Base-by-base conservation (phyloP, 2,797 vertebrate species). In the Etheostoma nigrum region DNA sequence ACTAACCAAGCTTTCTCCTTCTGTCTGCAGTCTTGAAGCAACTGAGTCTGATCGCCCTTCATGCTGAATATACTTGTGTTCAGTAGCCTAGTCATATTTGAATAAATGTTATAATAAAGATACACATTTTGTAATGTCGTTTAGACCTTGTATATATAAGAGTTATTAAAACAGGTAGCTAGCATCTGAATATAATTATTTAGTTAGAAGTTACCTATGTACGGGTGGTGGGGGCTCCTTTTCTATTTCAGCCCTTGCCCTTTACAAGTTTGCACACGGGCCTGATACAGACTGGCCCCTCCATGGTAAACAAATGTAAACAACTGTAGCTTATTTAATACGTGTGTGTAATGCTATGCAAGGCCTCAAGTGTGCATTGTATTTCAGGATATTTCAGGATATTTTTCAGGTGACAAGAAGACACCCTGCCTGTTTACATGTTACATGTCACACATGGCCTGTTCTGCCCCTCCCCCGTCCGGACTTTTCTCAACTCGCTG, bases 391-490 rank as follows among this genome's bases (percentile, higher is more conserved):
- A 30, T 27, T 27, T 27, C 4, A 12, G 23, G 44, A 5, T 45
- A 30, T 42, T 6, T 33, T 15, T 10, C 9, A 15, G 19, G 7
- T 7, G 4, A 36, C 1, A 1, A 16, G 33, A 14, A 18, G 65
- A 12, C 48, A 4, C 5, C 4, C 42, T 1, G 53, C 67, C 69
- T 81, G 78, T 79, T 82, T 66, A 77, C 76, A 77, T 65, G 78
- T 33, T 66, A 77, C 73, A 77, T 65, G 78, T 33, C 5, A 53
- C 73, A 82, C 81, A 79, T 79, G 78, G 61, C 63, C 66, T 19
- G 40, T 40, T 21, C 4, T 30, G 63, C 71, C 70, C 74, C 72
- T 30, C 69, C 77, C 75, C 74, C 73, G 36, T 12, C 48, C 61
- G 16, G 12, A 44, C 67, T 57, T 58, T 16, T 40, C 52, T 40